Evolutionary conservation across 2,113 vertebrate species (phyloP).

Genomic region (Aptenodytes forsteri): DNA sequence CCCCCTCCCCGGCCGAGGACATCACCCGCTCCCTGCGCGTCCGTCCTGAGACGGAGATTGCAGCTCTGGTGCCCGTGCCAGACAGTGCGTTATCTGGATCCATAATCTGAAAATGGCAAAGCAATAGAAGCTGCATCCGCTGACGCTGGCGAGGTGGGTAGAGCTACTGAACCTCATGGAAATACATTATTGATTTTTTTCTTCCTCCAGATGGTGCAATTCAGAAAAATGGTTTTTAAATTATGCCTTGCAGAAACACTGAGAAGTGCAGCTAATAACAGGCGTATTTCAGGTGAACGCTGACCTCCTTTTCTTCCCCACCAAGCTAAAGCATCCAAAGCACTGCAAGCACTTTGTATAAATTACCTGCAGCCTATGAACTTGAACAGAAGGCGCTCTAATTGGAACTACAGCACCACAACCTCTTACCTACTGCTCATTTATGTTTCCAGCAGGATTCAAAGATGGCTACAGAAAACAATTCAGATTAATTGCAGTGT

Average conservation of each 20-base stretch:
- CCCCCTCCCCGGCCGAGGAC: not conserved
- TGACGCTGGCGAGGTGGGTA: not conserved
- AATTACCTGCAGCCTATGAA: not conserved
- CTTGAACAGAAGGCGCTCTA: constrained; percentile 29
- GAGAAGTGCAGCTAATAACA: constrained; percentile 39
- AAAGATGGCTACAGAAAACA: not conserved
- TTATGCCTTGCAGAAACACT: constrained; percentile 14
- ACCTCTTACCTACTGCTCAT: not conserved
- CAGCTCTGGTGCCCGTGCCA: not conserved
- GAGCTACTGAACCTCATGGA: not conserved
- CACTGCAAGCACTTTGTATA: not conserved
- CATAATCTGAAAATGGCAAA: fast-evolving
- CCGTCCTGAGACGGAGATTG: not conserved
- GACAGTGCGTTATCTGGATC: fast-evolving
- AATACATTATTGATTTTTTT: constrained; percentile 36
- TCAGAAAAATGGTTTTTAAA: constrained; percentile 65
- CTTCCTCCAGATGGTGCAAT: constrained; percentile 58
- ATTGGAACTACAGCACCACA: constrained; percentile 21
- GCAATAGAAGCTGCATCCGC: not conserved
- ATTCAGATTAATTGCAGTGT: not conserved
- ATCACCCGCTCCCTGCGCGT: not conserved
- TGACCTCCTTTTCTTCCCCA: constrained; percentile 49
- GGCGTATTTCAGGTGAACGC: constrained; percentile 39
- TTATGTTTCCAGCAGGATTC: not conserved
- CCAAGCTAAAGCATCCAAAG: not conserved